phyloP scores from a whole-genome alignment of 2,113 vertebrate genomes.

The Sialia sialis region DNA sequence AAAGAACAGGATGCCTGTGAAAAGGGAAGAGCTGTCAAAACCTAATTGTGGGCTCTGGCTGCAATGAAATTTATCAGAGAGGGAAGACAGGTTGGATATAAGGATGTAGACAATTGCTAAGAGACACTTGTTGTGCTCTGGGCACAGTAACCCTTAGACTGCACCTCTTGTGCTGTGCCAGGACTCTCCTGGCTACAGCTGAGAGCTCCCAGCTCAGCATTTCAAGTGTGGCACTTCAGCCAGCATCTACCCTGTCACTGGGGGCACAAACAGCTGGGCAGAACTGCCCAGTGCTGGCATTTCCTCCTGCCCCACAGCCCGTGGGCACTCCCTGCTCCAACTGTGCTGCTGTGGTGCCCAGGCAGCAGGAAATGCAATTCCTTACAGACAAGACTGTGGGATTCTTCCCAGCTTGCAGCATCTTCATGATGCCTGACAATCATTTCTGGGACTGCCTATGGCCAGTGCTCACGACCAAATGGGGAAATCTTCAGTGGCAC shows the following conservation, averaged over 20 bases:
- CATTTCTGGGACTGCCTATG: neutral
- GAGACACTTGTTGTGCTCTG: neutral
- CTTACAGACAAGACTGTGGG: neutral
- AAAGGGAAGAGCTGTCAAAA: conserved; percentile 62
- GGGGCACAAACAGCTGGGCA: neutral
- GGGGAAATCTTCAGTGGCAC: neutral
- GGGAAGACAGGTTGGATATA: neutral
- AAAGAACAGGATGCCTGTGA: conserved; percentile 55
- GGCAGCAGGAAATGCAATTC: neutral
- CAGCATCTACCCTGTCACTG: neutral
- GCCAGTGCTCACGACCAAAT: neutral
- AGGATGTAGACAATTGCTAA: neutral
- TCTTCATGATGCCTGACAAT: neutral
- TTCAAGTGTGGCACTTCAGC: neutral
- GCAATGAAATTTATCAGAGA: conserved; percentile 40
- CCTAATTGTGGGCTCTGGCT: conserved; percentile 52
- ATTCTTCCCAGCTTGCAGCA: neutral
- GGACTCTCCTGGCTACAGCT: neutral
- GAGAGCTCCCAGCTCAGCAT: neutral
- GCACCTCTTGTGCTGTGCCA: neutral
- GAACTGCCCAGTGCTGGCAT: neutral
- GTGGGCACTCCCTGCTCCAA: neutral
- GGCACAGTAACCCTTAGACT: neutral
- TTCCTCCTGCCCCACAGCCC: neutral
- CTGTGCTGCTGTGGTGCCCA: neutral